Conservation (phyloP, 2,113 vertebrate species). For the Bagarius yarrelli region DNA sequence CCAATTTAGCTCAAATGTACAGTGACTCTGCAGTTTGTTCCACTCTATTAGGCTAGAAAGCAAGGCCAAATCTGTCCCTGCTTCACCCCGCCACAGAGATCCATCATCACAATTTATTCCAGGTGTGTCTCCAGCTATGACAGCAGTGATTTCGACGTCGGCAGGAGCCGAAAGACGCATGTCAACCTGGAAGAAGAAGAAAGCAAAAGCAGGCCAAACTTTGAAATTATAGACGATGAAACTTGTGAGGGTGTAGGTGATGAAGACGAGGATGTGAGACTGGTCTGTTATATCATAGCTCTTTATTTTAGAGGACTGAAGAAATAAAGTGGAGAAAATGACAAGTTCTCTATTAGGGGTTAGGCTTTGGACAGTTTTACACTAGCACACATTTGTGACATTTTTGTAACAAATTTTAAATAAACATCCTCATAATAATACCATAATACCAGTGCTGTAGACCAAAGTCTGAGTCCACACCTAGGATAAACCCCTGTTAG, state of each 20-base stretch:
- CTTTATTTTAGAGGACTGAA: neutral
- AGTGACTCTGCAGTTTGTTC: slow-evolving; percentile 13
- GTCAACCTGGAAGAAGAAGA: slow-evolving; percentile 7
- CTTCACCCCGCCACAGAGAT: neutral
- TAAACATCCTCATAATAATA: neutral
- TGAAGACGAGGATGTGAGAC: slow-evolving; percentile 3
- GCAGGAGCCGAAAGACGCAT: neutral
- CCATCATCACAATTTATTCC: slow-evolving; percentile 16
- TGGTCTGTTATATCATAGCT: neutral
- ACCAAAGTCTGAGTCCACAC: neutral
- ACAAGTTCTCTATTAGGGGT: neutral
- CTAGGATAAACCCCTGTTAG: neutral
- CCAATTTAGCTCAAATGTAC: neutral
- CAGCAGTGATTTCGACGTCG: neutral
- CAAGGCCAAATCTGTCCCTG: neutral
- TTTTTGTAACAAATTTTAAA: neutral
- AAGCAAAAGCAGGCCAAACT: neutral
- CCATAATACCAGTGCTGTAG: too few relatives aligned
- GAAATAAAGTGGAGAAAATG: neutral
- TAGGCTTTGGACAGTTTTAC: neutral
- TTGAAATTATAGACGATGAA: slow-evolving; percentile 9
- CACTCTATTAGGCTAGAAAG: neutral
- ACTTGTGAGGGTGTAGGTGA: neutral
- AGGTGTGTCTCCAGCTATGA: neutral
- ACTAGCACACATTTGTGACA: neutral